Evolutionary conservation across 1,140 invertebrate genomes (phyloP).

Genomic region (Megalonaias nervosa): DNA sequence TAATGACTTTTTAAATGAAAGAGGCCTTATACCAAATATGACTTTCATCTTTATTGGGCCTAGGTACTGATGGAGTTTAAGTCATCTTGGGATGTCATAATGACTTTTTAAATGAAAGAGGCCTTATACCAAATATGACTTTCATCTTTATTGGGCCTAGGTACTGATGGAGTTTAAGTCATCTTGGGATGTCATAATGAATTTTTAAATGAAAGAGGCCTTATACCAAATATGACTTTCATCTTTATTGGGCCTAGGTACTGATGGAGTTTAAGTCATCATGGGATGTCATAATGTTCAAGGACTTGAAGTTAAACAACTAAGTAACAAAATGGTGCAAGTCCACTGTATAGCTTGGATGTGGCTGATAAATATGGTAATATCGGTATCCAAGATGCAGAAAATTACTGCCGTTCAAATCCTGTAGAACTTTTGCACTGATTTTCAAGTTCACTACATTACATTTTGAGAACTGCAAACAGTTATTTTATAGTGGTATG

Average conservation of each 20-base stretch:
- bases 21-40: not conserved
- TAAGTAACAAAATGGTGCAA: constrained; percentile 5
- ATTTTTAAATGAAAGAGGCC: too few relatives aligned
- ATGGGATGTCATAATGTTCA: not conserved
- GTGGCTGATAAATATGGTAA: not conserved
- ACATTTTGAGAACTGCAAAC: not conserved
- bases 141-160: not conserved
- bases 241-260: not conserved
- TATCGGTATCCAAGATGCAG: not conserved
- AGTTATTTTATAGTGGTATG: not conserved
- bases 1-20: too few relatives aligned
- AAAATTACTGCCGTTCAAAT: not conserved
- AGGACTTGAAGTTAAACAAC: not conserved
- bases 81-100: not conserved
- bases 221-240: not conserved
- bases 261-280: not conserved
- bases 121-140: not conserved
- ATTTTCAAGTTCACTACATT: not conserved
- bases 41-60: not conserved
- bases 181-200: constrained; percentile 3
- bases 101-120: too few relatives aligned
- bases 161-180: not conserved
- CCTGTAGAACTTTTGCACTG: not conserved
- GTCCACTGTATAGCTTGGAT: constrained; percentile 5
- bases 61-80: not conserved